phyloP scores from a whole-genome alignment of 2,113 vertebrate species.

The Oncorhynchus keta region DNA sequence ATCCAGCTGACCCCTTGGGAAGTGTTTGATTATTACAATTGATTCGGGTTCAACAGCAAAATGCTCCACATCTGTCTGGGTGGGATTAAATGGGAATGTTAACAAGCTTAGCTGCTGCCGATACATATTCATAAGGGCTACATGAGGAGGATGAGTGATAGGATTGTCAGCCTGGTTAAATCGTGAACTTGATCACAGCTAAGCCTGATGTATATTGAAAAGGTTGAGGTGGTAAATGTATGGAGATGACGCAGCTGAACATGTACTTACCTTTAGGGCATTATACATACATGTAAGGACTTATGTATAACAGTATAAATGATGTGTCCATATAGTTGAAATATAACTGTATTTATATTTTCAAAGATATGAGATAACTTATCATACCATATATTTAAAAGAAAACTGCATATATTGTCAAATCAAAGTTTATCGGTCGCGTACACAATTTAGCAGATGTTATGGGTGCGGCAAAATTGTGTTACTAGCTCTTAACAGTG shows the following conservation, averaged over 20 bases:
- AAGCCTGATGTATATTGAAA: slow-evolving; percentile 1
- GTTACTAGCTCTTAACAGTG: too few species aligned
- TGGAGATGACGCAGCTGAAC: not conserved
- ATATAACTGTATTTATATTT: too few species aligned
- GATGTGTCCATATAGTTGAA: too few species aligned
- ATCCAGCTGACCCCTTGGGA: not conserved
- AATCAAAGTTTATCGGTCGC: too few species aligned
- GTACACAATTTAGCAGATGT: too few species aligned
- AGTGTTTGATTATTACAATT: slow-evolving; percentile 23
- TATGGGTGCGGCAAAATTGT: too few species aligned
- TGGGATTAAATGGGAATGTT: slow-evolving; percentile 42
- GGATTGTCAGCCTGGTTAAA: slow-evolving; percentile 33
- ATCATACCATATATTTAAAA: too few species aligned
- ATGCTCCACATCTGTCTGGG: slow-evolving; percentile 36
- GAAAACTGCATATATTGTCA: too few species aligned
- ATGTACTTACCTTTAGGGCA: too few species aligned
- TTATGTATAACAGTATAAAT: too few species aligned
- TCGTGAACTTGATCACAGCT: slow-evolving; percentile 34
- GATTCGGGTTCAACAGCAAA: slow-evolving; percentile 3
- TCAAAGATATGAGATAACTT: too few species aligned
- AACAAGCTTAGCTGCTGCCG: slow-evolving; percentile 38
- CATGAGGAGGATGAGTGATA: slow-evolving; percentile 46
- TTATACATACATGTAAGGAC: too few species aligned
- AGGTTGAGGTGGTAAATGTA: not conserved
- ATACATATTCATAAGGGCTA: slow-evolving; percentile 55